Conservation (phyloP, 2,888 invertebrate species). For the Lathronympha strigana region DNA sequence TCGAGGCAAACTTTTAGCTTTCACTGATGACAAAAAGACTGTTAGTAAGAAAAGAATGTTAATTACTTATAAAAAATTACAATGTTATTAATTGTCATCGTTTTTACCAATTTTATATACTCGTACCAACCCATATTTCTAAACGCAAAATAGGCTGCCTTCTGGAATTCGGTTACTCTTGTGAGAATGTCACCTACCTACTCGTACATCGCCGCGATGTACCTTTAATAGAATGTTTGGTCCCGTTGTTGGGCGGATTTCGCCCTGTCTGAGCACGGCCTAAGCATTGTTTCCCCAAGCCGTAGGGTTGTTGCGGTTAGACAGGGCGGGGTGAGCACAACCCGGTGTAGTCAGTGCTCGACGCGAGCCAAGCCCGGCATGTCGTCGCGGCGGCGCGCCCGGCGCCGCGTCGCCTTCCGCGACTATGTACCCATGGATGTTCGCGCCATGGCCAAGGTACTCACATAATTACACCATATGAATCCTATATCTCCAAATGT, state of each 20-base stretch:
- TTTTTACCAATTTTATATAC: too few species aligned
- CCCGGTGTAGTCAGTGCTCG: conserved; percentile 60
- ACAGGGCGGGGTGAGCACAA: conserved; percentile 33
- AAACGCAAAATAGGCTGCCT: too few species aligned
- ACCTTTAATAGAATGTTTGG: not conserved
- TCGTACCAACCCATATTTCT: too few species aligned
- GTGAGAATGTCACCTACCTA: too few species aligned
- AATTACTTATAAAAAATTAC: too few species aligned
- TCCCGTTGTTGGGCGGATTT: not conserved
- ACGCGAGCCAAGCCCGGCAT: conserved; percentile 66
- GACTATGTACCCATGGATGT: conserved; percentile 79
- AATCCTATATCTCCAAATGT: not conserved
- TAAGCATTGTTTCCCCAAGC: not conserved
- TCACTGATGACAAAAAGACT: too few species aligned
- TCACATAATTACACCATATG: not conserved
- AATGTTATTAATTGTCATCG: too few species aligned
- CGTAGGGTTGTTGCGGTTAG: conserved; percentile 33
- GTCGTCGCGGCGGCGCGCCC: conserved; percentile 70
- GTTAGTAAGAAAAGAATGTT: too few species aligned
- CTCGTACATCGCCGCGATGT: too few species aligned
- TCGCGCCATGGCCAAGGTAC: conserved; percentile 80
- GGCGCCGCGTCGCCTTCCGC: conserved; percentile 77
- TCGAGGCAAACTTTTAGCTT: too few species aligned
- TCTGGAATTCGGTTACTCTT: too few species aligned
- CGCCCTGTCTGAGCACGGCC: conserved; percentile 6